Percentiles rank a stretch among this genome's conserved stretches.
phyloP scores from a whole-genome alignment of 1,140 invertebrate species.

The Drosophila albomicans region DNA sequence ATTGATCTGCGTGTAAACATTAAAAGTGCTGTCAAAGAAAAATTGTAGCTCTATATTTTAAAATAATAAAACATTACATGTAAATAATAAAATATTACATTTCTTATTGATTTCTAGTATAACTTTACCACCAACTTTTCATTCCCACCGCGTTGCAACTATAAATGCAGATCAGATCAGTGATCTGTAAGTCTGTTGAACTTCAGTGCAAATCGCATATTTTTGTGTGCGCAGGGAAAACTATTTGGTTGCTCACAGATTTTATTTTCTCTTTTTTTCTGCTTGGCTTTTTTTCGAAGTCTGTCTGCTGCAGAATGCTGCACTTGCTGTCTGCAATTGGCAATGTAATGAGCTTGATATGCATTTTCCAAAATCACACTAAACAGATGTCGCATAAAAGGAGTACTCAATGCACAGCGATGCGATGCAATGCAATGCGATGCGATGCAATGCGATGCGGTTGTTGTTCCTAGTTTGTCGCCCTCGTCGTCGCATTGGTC shows the following conservation, averaged over 20 bases:
- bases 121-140: not conserved
- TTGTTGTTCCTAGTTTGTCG: constrained; percentile 37
- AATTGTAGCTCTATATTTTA: too few species aligned
- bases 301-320: constrained; percentile 49
- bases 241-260: constrained; percentile 46
- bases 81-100: too few species aligned
- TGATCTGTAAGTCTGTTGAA: constrained; percentile 75
- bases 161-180: constrained; percentile 50
- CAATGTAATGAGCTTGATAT: constrained; percentile 81
- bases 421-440: not conserved
- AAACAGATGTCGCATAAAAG: constrained; percentile 67
- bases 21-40: too few species aligned
- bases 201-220: constrained; percentile 56
- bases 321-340: constrained; percentile 68
- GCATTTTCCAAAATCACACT: constrained; percentile 70
- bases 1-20: too few species aligned
- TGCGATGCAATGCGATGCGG: not conserved
- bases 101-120: too few species aligned
- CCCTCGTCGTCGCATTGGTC: constrained; percentile 57
- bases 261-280: not conserved
- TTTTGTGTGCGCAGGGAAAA: constrained; percentile 33
- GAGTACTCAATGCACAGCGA: constrained; percentile 9
- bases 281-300: not conserved
- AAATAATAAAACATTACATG: too few species aligned
- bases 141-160: not conserved